Evolutionary conservation across 2,888 invertebrate species (phyloP).

Genomic region (Cephus sareptanus): DNA sequence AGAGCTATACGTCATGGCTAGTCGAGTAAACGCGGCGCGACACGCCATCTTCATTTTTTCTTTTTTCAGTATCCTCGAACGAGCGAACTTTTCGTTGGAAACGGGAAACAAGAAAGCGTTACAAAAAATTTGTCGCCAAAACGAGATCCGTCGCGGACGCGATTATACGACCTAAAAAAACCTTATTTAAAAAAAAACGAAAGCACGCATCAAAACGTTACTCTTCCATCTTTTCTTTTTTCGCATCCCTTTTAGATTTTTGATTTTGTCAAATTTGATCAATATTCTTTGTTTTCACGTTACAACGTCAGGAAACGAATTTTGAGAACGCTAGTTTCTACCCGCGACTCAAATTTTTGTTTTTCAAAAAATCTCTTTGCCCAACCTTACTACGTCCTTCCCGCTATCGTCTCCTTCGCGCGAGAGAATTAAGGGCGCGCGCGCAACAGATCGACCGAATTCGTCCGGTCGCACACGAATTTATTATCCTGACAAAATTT

Average conservation of each 20-base stretch:
- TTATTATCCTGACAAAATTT: background rate
- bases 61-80: background rate
- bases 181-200: background rate
- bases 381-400: background rate
- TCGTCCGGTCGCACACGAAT: background rate
- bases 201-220: background rate
- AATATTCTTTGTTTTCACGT: conserved; percentile 1
- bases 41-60: background rate
- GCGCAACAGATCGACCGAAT: background rate
- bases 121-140: background rate
- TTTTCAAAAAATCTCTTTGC: background rate
- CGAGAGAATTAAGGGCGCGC: background rate
- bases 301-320: background rate
- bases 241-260: conserved; percentile 6
- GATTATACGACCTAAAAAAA: background rate
- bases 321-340: background rate
- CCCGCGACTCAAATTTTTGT: background rate
- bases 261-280: conserved; percentile 19
- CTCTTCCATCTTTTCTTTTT: background rate
- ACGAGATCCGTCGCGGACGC: background rate
- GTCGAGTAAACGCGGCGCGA: background rate
- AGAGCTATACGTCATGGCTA: conserved; percentile 15
- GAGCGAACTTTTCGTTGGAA: background rate
- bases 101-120: background rate
- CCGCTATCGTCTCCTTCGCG: background rate